Conservation (phyloP, 2,888 invertebrate species). For the Byasa hedistus region DNA sequence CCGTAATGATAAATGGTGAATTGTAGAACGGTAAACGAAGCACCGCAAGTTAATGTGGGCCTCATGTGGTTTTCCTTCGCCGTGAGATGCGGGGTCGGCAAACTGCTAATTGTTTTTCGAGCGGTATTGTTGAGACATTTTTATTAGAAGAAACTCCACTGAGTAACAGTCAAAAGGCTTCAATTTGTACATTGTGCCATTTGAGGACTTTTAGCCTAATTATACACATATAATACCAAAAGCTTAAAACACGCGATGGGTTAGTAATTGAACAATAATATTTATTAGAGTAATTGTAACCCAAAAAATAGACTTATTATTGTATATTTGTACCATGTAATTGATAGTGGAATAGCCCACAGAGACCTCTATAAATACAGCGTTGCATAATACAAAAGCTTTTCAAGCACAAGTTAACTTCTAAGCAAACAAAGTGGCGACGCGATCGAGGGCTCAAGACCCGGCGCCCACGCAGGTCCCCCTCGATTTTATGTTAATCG, state of each 20-base stretch:
- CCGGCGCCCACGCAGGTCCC: constrained; percentile 68
- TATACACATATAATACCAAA: neutral
- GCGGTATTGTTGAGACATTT: constrained; percentile 59
- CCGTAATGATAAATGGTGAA: constrained; percentile 29
- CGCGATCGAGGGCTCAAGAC: constrained; percentile 43
- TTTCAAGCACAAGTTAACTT: constrained; percentile 23
- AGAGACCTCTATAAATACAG: constrained; percentile 4
- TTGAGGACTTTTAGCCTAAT: neutral
- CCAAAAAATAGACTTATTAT: too few species aligned
- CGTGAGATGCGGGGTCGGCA: constrained; percentile 56
- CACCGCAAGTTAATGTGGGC: constrained; percentile 57
- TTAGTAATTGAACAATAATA: neutral
- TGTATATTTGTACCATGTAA: neutral
- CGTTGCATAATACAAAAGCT: constrained; percentile 1
- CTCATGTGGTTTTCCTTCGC: constrained; percentile 64
- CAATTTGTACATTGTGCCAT: neutral
- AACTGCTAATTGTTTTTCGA: constrained; percentile 69
- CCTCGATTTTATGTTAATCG: constrained; percentile 78
- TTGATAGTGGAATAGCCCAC: neutral
- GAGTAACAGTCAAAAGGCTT: neutral
- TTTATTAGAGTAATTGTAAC: neutral
- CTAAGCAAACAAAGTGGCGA: constrained; percentile 31
- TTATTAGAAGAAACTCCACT: constrained; percentile 30
- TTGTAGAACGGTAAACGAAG: constrained; percentile 12
- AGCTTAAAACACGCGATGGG: neutral